Evolutionary conservation across 2,113 vertebrate genomes (phyloP), one percentile per base, ranked within the genome.

Genomic region (Engraulis encrasicolus): DNA sequence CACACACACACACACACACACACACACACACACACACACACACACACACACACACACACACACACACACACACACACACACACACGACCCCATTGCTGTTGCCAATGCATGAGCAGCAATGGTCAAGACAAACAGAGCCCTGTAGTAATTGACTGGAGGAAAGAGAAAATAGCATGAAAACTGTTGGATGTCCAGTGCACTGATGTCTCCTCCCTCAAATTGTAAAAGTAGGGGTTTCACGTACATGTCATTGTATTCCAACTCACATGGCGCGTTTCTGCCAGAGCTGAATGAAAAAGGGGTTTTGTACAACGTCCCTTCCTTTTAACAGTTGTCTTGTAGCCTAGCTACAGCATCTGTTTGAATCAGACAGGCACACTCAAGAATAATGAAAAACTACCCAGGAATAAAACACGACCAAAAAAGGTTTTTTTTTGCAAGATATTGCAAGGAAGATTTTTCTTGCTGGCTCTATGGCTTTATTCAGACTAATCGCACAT

Each of bases 41-140:
- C 50, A 54, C 50, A 58, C 52, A n/a, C 52, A 58, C 52, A 58
- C 19, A 58, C 52, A n/a, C 52, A 58, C 52, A 58, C 52, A 58
- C 52, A 58, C 52, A 58, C 50, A 50, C 50, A 50, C 50, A 50
- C 50, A 50, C 50, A 50, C 50, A 14, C 3, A 3, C 50, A 50
- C 50, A 3, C 54, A 23, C 23, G n/a, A 23, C 11, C 27, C 61
- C 61, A 66, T 20, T 7, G n/a, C 14, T 66, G 58, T 12, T 66
- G 58, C 58, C n/a, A 12, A 66, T 6, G n/a, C n/a, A n/a, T n/a
- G n/a, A 58, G 18, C 54, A 66, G 61, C 7, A 12, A 66, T 61
- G 54, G 23, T 31, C 61, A 71, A 71, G 3, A 15, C 17, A 1
- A 12, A 14, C 52, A 58, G 6, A 58, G 1, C 61, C 4, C 15